A percentile compares a stretch with the other conserved stretches of the same genome.
phyloP scores from a whole-genome alignment of 2,888 invertebrate species.

The Leucania comma region DNA sequence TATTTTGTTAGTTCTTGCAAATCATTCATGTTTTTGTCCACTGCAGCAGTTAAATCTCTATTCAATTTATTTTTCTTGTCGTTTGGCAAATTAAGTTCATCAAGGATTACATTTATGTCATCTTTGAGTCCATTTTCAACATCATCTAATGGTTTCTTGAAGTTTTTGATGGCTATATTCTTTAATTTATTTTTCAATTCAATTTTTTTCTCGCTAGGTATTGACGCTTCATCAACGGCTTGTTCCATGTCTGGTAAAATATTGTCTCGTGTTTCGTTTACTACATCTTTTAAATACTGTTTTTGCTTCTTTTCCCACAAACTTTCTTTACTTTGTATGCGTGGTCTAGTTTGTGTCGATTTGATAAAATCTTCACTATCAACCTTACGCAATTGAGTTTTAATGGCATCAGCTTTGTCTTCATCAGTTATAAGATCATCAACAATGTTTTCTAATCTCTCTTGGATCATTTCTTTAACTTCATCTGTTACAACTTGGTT shows the following conservation, averaged over 20 bases:
- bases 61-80: slow-evolving; percentile 28
- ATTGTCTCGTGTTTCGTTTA: not conserved
- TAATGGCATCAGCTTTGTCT: slow-evolving; percentile 4
- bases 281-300: not conserved
- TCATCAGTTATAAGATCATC: not conserved
- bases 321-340: not conserved
- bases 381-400: slow-evolving; percentile 2
- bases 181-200: not conserved
- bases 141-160: not conserved
- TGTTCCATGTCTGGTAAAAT: not conserved
- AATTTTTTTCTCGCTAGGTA: slow-evolving; percentile 3
- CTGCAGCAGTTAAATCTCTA: not conserved
- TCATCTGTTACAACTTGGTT: slow-evolving; percentile 22
- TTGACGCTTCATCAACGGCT: slow-evolving; percentile 3
- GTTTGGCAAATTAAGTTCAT: slow-evolving; percentile 31
- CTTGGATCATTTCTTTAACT: slow-evolving; percentile 17
- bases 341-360: not conserved
- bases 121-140: not conserved
- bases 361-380: slow-evolving; percentile 2
- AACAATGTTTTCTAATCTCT: slow-evolving; percentile 22
- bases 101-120: slow-evolving; percentile 44
- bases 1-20: not conserved
- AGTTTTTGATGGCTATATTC: not conserved
- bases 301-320: not conserved
- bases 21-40: slow-evolving; percentile 1